phyloP scores from a whole-genome alignment of 2,113 vertebrate genomes.

The Microcebus tavaratra region DNA sequence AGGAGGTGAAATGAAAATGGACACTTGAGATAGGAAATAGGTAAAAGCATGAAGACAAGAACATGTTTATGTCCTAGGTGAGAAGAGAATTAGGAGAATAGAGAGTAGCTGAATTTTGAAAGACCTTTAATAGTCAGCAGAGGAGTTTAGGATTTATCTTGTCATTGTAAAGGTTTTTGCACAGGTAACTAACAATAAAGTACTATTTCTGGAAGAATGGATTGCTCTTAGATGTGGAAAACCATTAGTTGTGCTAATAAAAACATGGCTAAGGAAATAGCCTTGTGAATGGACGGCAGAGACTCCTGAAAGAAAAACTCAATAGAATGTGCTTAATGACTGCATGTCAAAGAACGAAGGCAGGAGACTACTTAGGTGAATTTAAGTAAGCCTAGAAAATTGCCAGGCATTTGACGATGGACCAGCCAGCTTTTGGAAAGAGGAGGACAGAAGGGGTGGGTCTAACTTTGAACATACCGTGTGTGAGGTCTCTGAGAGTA shows the following conservation, averaged over 20 bases:
- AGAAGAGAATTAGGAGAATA: not conserved
- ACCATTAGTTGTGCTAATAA: not conserved
- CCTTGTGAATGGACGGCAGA: not conserved
- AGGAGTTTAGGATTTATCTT: not conserved
- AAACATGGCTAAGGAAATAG: not conserved
- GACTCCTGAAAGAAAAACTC: not conserved
- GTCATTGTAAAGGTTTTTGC: not conserved
- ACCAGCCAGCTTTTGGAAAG: not conserved
- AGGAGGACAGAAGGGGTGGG: not conserved
- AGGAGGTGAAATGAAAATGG: not conserved
- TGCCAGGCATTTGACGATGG: not conserved
- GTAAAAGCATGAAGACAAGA: not conserved
- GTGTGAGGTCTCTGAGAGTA: not conserved
- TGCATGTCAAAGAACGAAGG: not conserved
- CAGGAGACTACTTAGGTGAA: not conserved
- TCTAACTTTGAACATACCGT: slow-evolving; percentile 11
- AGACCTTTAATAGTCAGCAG: not conserved
- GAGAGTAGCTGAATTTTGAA: not conserved
- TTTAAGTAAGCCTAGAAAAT: slow-evolving; percentile 28
- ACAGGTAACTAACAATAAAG: not conserved
- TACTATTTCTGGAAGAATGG: not conserved
- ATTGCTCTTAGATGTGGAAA: not conserved
- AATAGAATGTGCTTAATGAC: not conserved
- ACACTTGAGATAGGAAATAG: not conserved
- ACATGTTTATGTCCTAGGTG: not conserved